Conservation (phyloP, 2,113 vertebrate species). For the Centropus unirufus region DNA sequence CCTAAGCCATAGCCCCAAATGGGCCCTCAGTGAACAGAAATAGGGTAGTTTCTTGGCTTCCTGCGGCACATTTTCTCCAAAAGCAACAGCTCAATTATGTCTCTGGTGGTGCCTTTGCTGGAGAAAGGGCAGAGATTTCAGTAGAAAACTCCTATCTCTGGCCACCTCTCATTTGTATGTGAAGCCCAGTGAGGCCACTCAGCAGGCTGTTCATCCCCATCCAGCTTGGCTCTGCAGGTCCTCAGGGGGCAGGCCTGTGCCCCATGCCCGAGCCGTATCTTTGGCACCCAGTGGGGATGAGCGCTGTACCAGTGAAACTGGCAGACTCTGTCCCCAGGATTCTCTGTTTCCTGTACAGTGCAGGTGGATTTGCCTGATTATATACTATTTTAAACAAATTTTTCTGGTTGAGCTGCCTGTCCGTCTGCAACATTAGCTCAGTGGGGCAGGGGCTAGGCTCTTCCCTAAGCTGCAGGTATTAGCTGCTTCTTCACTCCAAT, state of each 20-base stretch:
- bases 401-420: rapidly evolving
- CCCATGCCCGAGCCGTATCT: rapidly evolving
- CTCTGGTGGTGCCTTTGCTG: neutral
- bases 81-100: neutral
- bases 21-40: neutral
- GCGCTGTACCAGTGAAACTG: neutral
- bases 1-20: neutral
- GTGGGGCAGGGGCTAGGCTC: neutral
- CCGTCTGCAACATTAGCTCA: neutral
- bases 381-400: neutral
- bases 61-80: neutral
- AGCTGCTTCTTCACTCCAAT: neutral
- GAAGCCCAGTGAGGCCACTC: neutral
- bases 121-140: neutral
- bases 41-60: neutral
- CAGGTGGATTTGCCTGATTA: neutral
- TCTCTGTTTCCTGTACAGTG: neutral
- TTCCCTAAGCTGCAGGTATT: neutral
- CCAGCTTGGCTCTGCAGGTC: neutral
- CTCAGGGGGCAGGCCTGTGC: rapidly evolving
- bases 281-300: too few relatives aligned
- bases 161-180: rapidly evolving
- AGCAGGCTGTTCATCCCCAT: neutral
- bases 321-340: neutral
- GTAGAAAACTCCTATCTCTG: neutral